Conservation (phyloP, 2,797 vertebrate species). For the Nasua narica region DNA sequence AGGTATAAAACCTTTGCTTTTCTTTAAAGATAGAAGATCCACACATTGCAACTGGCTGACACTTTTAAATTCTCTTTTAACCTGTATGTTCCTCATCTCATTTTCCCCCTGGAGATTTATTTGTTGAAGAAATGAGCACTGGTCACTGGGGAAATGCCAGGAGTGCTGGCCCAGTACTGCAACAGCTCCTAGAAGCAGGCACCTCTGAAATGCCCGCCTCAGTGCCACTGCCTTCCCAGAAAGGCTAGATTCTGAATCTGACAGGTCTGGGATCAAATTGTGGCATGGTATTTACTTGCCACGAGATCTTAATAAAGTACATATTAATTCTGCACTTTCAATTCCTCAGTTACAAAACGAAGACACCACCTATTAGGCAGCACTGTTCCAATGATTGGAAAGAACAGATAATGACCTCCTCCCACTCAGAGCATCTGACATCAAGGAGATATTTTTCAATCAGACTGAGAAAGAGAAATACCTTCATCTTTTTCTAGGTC, state of each 20-base stretch:
- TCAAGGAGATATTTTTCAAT: slow-evolving; percentile 9
- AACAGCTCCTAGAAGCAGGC: not conserved
- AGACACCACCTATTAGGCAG: not conserved
- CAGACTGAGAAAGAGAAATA: slow-evolving; percentile 13
- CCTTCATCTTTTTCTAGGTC: slow-evolving; percentile 14
- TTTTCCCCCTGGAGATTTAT: slow-evolving; percentile 5
- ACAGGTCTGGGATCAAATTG: not conserved
- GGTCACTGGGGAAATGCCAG: not conserved
- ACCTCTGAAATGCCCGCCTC: not conserved
- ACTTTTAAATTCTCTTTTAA: slow-evolving; percentile 38
- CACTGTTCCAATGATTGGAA: slow-evolving; percentile 20
- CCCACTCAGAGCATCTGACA: not conserved
- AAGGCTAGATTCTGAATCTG: not conserved
- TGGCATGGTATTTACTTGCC: not conserved
- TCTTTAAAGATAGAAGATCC: not conserved
- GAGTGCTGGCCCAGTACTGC: not conserved
- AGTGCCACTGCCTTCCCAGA: not conserved
- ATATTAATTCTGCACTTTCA: not conserved
- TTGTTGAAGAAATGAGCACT: slow-evolving; percentile 39
- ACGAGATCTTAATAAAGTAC: slow-evolving; percentile 16
- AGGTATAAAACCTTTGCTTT: not conserved
- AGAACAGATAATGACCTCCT: not conserved
- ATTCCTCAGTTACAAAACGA: slow-evolving; percentile 35
- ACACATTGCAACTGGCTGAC: not conserved
- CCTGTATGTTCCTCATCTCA: not conserved